Evolutionary conservation across 2,113 vertebrate species (phyloP).

Genomic region (Falcunculus frontatus): DNA sequence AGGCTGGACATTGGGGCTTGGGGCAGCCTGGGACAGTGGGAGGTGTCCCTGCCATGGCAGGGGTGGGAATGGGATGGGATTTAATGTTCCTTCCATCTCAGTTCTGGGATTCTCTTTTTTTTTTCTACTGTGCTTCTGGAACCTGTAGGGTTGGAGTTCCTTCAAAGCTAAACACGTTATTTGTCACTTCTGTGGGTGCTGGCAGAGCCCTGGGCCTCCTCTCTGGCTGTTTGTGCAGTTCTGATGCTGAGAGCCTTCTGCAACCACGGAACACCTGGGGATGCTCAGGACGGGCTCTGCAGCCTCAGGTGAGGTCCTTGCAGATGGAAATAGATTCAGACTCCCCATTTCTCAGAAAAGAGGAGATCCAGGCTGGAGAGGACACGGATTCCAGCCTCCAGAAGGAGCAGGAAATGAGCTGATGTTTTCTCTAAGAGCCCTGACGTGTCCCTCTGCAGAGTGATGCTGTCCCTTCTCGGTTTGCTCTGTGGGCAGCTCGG

Average conservation of each 20-base stretch:
- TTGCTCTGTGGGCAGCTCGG: neutral
- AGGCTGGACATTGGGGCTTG: neutral
- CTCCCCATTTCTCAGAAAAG: neutral
- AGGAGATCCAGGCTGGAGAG: neutral
- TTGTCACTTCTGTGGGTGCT: neutral
- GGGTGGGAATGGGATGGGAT: fast-evolving
- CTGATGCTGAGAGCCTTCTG: neutral
- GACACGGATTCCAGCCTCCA: neutral
- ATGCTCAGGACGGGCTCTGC: neutral
- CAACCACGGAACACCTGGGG: fast-evolving
- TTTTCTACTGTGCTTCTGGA: neutral
- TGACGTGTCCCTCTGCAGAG: neutral
- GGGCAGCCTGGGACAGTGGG: neutral
- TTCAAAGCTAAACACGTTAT: fast-evolving
- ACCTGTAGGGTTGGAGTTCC: neutral
- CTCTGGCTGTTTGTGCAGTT: fast-evolving
- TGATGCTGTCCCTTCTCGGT: neutral
- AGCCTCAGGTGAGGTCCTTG: neutral
- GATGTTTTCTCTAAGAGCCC: neutral
- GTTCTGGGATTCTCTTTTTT: neutral
- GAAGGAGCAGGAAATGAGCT: neutral
- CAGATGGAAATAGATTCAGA: fast-evolving
- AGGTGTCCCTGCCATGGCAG: neutral
- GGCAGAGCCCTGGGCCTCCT: neutral
- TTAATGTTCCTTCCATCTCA: neutral